phyloP scores from a whole-genome alignment of 1,140 invertebrate species.

The Helicoverpa zea region DNA sequence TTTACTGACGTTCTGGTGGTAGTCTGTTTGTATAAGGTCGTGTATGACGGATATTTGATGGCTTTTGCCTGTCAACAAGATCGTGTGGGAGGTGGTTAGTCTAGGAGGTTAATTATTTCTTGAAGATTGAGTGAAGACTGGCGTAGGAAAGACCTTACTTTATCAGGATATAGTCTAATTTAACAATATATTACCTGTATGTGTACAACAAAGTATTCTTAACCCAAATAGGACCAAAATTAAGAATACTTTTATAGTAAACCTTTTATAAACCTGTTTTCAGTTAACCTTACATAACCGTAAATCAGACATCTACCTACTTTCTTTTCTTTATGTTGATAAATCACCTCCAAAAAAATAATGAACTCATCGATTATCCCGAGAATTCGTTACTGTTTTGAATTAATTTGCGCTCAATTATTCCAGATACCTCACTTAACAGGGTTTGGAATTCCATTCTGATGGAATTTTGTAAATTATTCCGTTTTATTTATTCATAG shows the following conservation, averaged over 20 bases:
- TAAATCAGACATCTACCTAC: neutral
- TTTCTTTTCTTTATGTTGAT: neutral
- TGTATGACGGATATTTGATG: neutral
- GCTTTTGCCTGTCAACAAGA: neutral
- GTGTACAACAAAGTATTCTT: too few relatives aligned
- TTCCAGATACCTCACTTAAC: neutral
- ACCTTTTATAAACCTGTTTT: too few relatives aligned
- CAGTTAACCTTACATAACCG: too few relatives aligned
- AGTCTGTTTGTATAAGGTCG: neutral
- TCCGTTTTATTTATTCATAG: neutral
- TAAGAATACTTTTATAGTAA: too few relatives aligned
- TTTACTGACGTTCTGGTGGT: neutral
- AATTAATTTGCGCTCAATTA: slow-evolving; percentile 28
- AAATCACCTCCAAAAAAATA: neutral
- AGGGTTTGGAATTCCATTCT: slow-evolving; percentile 5
- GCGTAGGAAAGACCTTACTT: neutral
- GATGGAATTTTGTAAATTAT: slow-evolving; percentile 12
- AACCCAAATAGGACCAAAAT: too few relatives aligned
- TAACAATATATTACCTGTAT: neutral
- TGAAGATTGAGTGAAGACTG: neutral
- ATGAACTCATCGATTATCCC: slow-evolving; percentile 3
- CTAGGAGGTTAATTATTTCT: neutral
- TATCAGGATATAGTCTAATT: neutral
- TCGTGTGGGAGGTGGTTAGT: neutral
- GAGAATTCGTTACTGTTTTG: neutral